A percentile compares a stretch with the other conserved stretches of the same genome.
Conservation (phyloP, 2,113 vertebrate genomes). For the Leucoraja erinaceus region DNA sequence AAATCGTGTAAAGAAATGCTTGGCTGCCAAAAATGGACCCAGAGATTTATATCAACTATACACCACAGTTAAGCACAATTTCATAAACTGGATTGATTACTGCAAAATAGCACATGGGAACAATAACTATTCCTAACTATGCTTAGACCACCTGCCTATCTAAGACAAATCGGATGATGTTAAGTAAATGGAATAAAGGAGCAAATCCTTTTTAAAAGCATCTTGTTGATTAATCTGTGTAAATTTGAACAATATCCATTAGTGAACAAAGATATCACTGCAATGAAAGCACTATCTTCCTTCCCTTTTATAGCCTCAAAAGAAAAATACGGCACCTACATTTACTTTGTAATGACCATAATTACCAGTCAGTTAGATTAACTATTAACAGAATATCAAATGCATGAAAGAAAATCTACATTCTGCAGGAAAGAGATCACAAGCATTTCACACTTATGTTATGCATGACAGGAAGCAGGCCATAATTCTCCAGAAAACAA, state of each 20-base stretch:
- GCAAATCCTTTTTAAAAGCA: not conserved
- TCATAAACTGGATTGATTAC: not conserved
- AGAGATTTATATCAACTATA: not conserved
- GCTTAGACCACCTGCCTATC: not conserved
- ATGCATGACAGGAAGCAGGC: not conserved
- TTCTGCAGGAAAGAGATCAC: constrained; percentile 9
- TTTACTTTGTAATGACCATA: constrained; percentile 32
- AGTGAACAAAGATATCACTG: constrained; percentile 28
- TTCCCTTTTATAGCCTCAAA: not conserved
- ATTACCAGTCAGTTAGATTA: constrained; percentile 22
- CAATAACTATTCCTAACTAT: not conserved
- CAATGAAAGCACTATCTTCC: constrained; percentile 24
- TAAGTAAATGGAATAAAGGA: constrained; percentile 2
- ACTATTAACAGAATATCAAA: constrained; percentile 30
- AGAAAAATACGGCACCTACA: constrained; percentile 29
- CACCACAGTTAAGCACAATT: not conserved
- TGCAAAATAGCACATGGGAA: not conserved
- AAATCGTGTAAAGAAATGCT: not conserved
- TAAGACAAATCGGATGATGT: not conserved
- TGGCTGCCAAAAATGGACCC: not conserved
- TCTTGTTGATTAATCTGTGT: not conserved
- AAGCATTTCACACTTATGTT: not conserved
- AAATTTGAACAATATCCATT: constrained; percentile 10
- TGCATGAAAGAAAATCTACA: not conserved
- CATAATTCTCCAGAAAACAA: not conserved